phyloP scores from a whole-genome alignment of 2,113 vertebrate genomes.

The Fulmarus glacialis region DNA sequence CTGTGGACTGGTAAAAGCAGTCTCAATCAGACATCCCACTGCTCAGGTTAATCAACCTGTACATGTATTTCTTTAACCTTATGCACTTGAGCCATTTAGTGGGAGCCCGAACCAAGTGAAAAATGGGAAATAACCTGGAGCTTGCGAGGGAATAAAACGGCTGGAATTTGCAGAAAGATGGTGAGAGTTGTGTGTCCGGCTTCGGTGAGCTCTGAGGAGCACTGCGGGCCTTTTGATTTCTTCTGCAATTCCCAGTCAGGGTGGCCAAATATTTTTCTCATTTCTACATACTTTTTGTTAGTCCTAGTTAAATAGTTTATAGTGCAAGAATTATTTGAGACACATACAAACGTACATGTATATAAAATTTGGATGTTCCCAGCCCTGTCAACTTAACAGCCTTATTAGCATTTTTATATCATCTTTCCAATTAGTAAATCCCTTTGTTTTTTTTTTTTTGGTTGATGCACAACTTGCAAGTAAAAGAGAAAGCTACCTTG shows the following conservation, averaged over 20 bases:
- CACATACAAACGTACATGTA: neutral
- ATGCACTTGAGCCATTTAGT: accelerated
- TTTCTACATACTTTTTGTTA: constrained; percentile 10
- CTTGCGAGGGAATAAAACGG: neutral
- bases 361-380: constrained; percentile 30
- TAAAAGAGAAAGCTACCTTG: neutral
- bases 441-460: neutral
- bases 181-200: accelerated
- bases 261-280: neutral
- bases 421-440: constrained; percentile 50
- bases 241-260: neutral
- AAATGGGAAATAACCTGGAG: neutral
- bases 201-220: neutral
- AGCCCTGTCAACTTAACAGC: constrained; percentile 36
- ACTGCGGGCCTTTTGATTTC: neutral
- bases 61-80: neutral
- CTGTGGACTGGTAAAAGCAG: neutral
- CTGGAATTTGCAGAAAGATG: neutral
- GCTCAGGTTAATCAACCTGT: neutral
- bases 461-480: neutral
- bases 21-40: neutral
- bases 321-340: constrained; percentile 24
- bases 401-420: constrained; percentile 64
- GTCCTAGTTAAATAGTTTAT: neutral
- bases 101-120: neutral